phyloP scores from a whole-genome alignment of 2,797 vertebrate genomes.

The Amazona finschi region DNA sequence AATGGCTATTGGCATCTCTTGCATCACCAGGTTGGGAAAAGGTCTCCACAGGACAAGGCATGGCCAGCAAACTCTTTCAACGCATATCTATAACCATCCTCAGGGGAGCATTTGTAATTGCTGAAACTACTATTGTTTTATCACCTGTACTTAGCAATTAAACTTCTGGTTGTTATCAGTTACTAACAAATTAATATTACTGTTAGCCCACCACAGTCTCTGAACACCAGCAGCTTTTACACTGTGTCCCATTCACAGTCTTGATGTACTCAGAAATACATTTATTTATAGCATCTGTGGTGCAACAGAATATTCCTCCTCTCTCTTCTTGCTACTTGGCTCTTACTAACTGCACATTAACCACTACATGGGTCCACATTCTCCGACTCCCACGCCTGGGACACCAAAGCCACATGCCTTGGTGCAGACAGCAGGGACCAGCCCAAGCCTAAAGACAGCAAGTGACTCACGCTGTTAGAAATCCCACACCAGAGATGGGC shows the following conservation, averaged over 20 bases:
- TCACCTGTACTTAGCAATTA: background rate
- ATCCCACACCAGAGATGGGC: fast-evolving
- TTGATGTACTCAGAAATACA: background rate
- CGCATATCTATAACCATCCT: background rate
- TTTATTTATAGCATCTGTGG: background rate
- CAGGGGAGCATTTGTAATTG: background rate
- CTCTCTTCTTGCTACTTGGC: background rate
- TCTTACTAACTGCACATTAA: fast-evolving
- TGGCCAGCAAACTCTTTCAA: background rate
- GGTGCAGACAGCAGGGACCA: background rate
- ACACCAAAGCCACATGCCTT: background rate
- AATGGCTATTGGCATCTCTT: background rate
- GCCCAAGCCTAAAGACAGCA: background rate
- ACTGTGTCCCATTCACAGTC: background rate
- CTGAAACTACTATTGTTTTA: background rate
- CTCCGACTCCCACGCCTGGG: background rate
- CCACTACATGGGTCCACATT: fast-evolving
- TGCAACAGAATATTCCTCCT: background rate
- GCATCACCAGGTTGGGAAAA: background rate
- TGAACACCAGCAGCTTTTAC: background rate
- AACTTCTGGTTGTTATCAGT: background rate
- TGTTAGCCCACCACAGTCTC: background rate
- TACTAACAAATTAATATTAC: background rate
- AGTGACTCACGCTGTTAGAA: background rate
- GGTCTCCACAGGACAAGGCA: too few relatives aligned